Conservation (phyloP, 2,888 invertebrate genomes). For the Punctoribates punctum region DNA sequence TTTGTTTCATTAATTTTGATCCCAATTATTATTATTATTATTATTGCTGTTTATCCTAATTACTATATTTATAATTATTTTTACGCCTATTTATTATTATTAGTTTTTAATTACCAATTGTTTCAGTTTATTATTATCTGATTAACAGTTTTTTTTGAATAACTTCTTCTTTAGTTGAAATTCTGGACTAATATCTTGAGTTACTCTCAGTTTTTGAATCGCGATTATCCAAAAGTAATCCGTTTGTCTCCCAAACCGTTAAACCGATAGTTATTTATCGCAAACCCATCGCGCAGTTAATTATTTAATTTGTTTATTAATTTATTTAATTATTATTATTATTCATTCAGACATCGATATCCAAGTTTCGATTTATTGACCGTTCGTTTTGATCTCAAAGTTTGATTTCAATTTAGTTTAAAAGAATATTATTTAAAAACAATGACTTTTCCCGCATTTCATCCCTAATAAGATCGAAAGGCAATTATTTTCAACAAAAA, state of each 20-base stretch:
- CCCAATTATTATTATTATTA: constrained; percentile 25
- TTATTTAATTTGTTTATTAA: constrained; percentile 6
- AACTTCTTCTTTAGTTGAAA: neutral
- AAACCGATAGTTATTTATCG: neutral
- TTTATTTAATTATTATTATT: neutral
- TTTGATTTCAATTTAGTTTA: constrained; percentile 17
- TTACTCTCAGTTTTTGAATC: neutral
- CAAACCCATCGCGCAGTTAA: constrained; percentile 21
- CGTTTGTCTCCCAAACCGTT: neutral
- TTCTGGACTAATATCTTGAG: neutral
- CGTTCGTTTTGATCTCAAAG: constrained; percentile 26
- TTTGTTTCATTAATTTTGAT: constrained; percentile 13
- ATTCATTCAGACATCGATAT: neutral
- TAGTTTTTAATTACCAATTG: constrained; percentile 7
- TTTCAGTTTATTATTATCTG: neutral
- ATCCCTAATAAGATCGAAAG: constrained; percentile 1
- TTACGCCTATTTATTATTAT: constrained; percentile 1
- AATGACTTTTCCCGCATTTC: neutral
- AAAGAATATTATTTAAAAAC: neutral
- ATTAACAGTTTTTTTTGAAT: neutral
- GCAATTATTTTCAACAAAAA: constrained; percentile 14
- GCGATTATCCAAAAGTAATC: neutral
- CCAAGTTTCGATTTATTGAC: neutral
- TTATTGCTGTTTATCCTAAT: constrained; percentile 4
- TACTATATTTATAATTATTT: constrained; percentile 7